Conservation (phyloP, 2,797 vertebrate species). For the Staurois parvus region DNA sequence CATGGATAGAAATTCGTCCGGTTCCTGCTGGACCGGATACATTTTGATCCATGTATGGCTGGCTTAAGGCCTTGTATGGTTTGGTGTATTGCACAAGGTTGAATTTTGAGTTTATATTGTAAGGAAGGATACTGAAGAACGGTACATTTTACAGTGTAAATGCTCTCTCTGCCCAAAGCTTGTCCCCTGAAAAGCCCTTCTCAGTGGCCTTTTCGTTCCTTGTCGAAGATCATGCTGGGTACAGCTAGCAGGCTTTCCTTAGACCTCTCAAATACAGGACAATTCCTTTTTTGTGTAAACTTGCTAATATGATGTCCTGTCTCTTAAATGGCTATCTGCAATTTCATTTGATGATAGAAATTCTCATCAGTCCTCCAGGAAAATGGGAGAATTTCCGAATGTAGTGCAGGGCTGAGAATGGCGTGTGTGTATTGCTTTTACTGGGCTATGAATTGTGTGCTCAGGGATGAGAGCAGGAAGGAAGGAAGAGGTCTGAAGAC, state of each 20-base stretch:
- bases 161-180: too few relatives aligned
- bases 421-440: conserved; percentile 17
- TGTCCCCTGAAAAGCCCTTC: too few relatives aligned
- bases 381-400: background rate
- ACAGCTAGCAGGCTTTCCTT: too few relatives aligned
- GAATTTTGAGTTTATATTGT: background rate
- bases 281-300: background rate
- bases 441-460: conserved; percentile 25
- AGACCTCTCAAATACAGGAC: too few relatives aligned
- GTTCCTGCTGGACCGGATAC: too few relatives aligned
- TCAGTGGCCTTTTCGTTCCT: too few relatives aligned
- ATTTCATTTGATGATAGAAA: background rate
- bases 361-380: background rate
- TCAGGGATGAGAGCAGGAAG: conserved; percentile 36
- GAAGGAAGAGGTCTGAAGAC: conserved; percentile 53
- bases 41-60: too few relatives aligned
- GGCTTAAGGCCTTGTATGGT: too few relatives aligned
- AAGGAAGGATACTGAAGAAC: background rate
- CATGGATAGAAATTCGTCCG: too few relatives aligned
- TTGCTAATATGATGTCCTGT: background rate
- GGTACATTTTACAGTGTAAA: background rate
- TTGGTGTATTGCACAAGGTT: too few relatives aligned
- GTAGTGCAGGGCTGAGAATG: background rate
- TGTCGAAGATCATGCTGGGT: too few relatives aligned
- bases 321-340: background rate